Conservation (phyloP, 2,797 vertebrate species). For the Centropyge bicolor region DNA sequence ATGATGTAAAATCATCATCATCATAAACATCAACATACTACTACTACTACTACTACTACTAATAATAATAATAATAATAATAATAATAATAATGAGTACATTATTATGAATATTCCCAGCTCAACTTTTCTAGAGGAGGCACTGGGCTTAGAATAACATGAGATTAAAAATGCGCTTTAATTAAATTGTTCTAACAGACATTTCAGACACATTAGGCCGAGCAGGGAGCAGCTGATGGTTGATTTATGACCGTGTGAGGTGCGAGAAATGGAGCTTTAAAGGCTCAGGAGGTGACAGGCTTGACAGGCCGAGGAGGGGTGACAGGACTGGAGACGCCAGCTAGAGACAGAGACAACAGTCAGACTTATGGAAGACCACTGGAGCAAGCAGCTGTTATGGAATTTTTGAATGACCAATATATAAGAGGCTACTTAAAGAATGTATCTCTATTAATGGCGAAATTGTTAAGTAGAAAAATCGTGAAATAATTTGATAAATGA, state of each 20-base stretch:
- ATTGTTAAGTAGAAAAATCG: not conserved
- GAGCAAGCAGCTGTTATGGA: not conserved
- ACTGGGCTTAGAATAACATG: conserved; percentile 42
- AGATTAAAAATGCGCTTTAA: conserved; percentile 35
- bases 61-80: too few relatives aligned
- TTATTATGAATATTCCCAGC: not conserved
- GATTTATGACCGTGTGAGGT: conserved; percentile 49
- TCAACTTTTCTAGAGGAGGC: not conserved
- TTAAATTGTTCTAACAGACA: conserved; percentile 45
- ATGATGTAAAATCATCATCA: too few relatives aligned
- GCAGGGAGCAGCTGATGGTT: conserved; percentile 24
- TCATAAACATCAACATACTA: too few relatives aligned
- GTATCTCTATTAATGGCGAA: not conserved
- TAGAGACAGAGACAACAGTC: conserved; percentile 2
- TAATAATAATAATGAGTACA: too few relatives aligned
- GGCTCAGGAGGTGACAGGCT: conserved; percentile 62
- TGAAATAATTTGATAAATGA: too few relatives aligned
- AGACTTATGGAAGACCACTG: not conserved
- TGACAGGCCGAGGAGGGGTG: conserved; percentile 69
- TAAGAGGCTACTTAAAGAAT: not conserved
- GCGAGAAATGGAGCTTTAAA: conserved; percentile 75
- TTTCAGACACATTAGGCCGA: conserved; percentile 56
- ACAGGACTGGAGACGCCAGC: conserved; percentile 81
- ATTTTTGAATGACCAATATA: not conserved
- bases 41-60: too few relatives aligned